Conservation (phyloP, 1,140 invertebrate genomes). For the Dinoponera quadriceps region DNA sequence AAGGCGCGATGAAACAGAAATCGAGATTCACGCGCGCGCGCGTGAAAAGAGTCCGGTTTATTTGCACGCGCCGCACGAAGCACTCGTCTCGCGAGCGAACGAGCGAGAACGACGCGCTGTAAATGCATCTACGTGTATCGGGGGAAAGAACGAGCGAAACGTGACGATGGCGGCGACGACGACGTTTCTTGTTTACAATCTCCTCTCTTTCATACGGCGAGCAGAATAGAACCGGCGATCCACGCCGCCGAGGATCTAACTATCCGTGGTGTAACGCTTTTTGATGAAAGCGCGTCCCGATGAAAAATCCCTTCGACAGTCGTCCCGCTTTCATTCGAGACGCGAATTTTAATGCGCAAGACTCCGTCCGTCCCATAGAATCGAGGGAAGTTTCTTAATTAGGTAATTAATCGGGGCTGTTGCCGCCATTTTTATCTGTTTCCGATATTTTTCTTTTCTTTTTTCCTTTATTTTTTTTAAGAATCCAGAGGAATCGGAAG, state of each 20-base stretch:
- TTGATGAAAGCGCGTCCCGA: background rate
- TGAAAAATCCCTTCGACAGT: background rate
- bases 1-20: conserved; percentile 50
- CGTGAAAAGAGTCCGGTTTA: conserved; percentile 9
- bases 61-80: conserved; percentile 14
- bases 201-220: conserved; percentile 21
- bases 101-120: background rate
- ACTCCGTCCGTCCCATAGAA: background rate
- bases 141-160: conserved; percentile 33
- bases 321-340: background rate
- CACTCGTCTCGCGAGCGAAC: conserved; percentile 7
- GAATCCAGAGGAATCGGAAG: too few species aligned
- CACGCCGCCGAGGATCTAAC: conserved; percentile 22
- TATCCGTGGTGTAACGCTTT: background rate
- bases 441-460: too few species aligned
- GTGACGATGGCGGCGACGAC: background rate
- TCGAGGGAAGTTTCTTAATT: background rate
- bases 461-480: too few species aligned
- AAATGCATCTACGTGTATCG: conserved; percentile 29
- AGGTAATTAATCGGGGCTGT: background rate
- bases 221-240: background rate
- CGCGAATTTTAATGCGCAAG: background rate
- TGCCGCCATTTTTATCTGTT: background rate
- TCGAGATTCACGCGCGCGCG: conserved; percentile 4
- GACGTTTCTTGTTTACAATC: background rate